A percentile compares a stretch with the other conserved stretches of the same genome.
These are phyloP conservation scores for Drosophila bunnanda DNA, from an alignment of 2,888 invertebrate genomes.

Conservation along the genomic window DNA sequence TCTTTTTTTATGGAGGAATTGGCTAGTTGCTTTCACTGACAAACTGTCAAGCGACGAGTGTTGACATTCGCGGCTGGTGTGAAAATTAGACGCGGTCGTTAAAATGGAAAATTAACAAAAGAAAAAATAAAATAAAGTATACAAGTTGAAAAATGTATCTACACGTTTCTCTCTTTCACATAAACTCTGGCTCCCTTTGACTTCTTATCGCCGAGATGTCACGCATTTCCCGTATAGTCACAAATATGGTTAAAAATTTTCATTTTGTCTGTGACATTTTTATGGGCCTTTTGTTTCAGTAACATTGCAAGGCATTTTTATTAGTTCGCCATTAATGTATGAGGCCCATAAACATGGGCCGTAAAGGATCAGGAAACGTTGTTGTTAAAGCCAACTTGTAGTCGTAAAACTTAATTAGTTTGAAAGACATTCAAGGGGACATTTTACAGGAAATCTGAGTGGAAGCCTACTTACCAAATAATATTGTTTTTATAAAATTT, in stretches of 20 bases:
- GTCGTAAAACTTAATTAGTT: constrained; percentile 63
- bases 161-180: not conserved
- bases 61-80: constrained; percentile 41
- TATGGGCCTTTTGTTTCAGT: constrained; percentile 32
- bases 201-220: constrained; percentile 35
- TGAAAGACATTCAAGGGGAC: constrained; percentile 32
- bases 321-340: constrained; percentile 45
- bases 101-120: constrained; percentile 29
- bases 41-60: constrained; percentile 34
- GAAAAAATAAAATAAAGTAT: constrained; percentile 6
- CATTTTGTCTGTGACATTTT: constrained; percentile 29
- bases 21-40: constrained; percentile 25
- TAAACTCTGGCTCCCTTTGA: not conserved
- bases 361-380: constrained; percentile 42
- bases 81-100: constrained; percentile 37
- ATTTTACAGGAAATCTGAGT: constrained; percentile 29
- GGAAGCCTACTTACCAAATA: not conserved
- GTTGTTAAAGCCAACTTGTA: constrained; percentile 16
- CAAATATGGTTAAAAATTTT: constrained; percentile 21
- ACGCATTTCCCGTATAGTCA: constrained; percentile 36
- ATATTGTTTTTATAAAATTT: not conserved
- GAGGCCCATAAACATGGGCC: constrained; percentile 24
- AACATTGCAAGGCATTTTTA: constrained; percentile 35
- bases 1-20: not conserved
- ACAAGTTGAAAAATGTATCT: constrained; percentile 2